Percentiles rank a stretch among this genome's conserved stretches.
Conservation (phyloP, 2,888 invertebrate genomes). For the Autographa pulchrina region DNA sequence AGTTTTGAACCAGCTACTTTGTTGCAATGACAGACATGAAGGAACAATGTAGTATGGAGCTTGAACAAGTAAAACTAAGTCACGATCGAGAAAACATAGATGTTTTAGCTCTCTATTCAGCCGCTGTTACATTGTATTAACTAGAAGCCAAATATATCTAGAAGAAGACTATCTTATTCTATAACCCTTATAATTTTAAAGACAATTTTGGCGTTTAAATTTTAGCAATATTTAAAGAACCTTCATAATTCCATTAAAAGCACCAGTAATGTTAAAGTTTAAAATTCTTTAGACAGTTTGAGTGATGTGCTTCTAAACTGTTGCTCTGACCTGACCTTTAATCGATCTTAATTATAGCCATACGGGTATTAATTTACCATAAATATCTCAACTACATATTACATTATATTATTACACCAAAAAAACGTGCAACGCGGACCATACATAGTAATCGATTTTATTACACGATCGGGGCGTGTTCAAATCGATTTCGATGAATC, state of each 20-base stretch:
- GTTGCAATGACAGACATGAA: too few relatives aligned
- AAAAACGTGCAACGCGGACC: constrained; percentile 47
- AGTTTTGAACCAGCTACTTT: too few relatives aligned
- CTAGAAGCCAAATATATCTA: too few relatives aligned
- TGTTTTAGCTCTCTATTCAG: too few relatives aligned
- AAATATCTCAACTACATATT: constrained; percentile 43
- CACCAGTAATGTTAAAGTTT: constrained; percentile 18
- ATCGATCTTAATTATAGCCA: constrained; percentile 52
- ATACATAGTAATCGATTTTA: constrained; percentile 62
- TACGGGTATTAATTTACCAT: constrained; percentile 47
- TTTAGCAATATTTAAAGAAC: not conserved
- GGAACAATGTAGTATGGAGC: too few relatives aligned
- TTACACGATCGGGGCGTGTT: constrained; percentile 60
- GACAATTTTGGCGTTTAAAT: not conserved
- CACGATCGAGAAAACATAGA: too few relatives aligned
- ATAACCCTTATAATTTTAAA: not conserved
- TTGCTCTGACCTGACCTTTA: constrained; percentile 54
- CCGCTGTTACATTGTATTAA: too few relatives aligned
- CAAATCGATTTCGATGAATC: constrained; percentile 68
- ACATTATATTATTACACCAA: constrained; percentile 39
- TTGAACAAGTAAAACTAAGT: too few relatives aligned
- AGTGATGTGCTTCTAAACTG: constrained; percentile 54
- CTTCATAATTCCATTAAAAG: not conserved
- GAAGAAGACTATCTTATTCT: not conserved
- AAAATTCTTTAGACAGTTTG: constrained; percentile 46